Percentiles rank a stretch among this genome's conserved stretches.
Evolutionary conservation across 2,113 vertebrate species (phyloP).

Genomic region (Fregetta grallaria): DNA sequence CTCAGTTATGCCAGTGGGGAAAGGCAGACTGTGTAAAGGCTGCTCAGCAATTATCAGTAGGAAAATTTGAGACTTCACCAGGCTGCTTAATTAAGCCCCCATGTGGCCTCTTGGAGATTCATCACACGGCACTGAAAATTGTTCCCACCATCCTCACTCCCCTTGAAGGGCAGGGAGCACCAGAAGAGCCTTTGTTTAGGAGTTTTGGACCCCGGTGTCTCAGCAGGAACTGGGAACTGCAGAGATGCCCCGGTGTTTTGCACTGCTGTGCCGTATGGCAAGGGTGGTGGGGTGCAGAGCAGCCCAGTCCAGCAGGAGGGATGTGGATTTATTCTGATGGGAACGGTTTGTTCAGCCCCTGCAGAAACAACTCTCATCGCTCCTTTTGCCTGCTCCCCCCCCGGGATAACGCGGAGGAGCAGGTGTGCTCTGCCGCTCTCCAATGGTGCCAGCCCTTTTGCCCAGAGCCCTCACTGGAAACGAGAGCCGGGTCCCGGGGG

Average conservation of each 20-base stretch:
- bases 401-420: not conserved
- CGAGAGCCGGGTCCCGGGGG: rapidly evolving
- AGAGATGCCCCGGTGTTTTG: not conserved
- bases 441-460: not conserved
- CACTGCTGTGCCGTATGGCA: rapidly evolving
- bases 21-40: not conserved
- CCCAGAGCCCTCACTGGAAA: not conserved
- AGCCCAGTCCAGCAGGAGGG: not conserved
- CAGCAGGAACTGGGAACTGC: not conserved
- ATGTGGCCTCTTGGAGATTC: conserved; percentile 59
- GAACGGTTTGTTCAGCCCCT: not conserved
- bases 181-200: not conserved
- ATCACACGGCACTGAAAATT: not conserved
- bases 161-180: conserved; percentile 1
- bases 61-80: conserved; percentile 53
- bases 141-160: not conserved
- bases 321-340: not conserved
- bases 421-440: not conserved
- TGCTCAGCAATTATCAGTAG: conserved; percentile 51
- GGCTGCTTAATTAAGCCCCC: conserved; percentile 69
- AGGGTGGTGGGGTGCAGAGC: not conserved
- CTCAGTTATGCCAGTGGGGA: not conserved
- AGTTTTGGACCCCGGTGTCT: not conserved
- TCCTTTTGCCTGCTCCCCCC: not conserved
- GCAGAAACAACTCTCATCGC: not conserved